These are phyloP conservation scores for Lucilia cuprina DNA, from an alignment of 1,140 invertebrate genomes.

Conservation along the genomic window DNA sequence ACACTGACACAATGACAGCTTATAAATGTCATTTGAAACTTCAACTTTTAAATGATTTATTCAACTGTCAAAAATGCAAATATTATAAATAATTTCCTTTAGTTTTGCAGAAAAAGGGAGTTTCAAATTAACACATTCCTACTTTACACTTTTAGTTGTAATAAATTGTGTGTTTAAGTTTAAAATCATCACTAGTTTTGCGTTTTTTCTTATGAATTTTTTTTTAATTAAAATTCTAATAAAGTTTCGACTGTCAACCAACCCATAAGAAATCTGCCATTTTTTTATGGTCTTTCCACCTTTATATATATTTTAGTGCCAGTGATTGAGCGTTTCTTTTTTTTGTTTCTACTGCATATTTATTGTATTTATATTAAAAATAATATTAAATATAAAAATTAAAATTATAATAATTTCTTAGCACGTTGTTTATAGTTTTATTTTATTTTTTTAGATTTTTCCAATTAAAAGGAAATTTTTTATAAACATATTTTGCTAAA, in stretches of 20 bases:
- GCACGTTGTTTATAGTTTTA: constrained; percentile 4
- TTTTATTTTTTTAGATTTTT: neutral
- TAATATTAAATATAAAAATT: neutral
- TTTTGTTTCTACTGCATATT: neutral
- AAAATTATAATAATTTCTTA: constrained; percentile 8
- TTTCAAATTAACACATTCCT: too few species aligned
- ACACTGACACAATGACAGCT: constrained; percentile 10
- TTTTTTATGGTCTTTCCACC: neutral
- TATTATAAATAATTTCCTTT: too few species aligned
- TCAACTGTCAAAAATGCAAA: neutral
- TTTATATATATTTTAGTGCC: neutral
- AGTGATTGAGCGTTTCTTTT: neutral
- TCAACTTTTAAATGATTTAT: neutral
- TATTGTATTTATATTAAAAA: neutral
- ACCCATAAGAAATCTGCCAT: constrained; percentile 14
- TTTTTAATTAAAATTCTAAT: constrained; percentile 9
- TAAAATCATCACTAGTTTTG: too few species aligned
- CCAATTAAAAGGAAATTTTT: constrained; percentile 11
- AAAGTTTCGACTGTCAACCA: constrained; percentile 14
- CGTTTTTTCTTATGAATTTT: neutral
- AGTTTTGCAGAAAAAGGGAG: too few species aligned
- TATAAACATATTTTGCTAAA: neutral
- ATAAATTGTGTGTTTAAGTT: too few species aligned
- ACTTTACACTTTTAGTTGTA: too few species aligned
- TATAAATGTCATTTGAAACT: neutral